Conservation (phyloP, 2,888 invertebrate species). For the Microctonus aethiopoides region DNA sequence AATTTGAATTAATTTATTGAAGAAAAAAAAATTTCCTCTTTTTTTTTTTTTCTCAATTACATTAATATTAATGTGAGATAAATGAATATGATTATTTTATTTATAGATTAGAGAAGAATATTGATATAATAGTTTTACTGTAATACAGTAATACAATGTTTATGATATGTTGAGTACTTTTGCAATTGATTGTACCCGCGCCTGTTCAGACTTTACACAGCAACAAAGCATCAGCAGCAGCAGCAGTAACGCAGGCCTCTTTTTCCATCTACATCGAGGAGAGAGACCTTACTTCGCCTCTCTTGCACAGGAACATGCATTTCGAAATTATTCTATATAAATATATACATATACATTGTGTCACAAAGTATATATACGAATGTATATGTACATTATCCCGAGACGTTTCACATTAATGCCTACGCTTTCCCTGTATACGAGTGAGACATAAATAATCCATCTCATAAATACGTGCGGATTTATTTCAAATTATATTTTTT, state of each 20-base stretch:
- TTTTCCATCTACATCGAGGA: constrained; percentile 15
- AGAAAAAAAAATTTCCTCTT: not conserved
- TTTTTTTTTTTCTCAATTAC: not conserved
- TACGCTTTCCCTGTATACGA: not conserved
- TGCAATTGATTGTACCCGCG: constrained; percentile 17
- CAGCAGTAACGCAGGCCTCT: constrained; percentile 15
- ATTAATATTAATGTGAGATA: too few relatives aligned
- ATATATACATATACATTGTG: not conserved
- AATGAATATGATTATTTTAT: too few relatives aligned
- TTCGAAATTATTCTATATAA: constrained; percentile 9
- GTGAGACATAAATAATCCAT: not conserved
- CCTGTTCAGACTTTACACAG: constrained; percentile 16
- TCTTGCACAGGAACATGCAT: constrained; percentile 11
- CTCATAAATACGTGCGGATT: not conserved
- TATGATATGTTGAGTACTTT: too few relatives aligned
- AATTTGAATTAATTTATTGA: not conserved
- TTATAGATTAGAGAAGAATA: too few relatives aligned
- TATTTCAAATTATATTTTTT: not conserved
- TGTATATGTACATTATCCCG: not conserved
- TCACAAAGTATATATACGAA: too few relatives aligned
- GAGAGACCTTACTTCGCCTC: constrained; percentile 10
- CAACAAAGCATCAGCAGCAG: not conserved
- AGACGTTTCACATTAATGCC: not conserved
- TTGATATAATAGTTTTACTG: too few relatives aligned
- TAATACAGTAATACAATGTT: too few relatives aligned